phyloP scores from a whole-genome alignment of 2,888 invertebrate genomes.

The Baronia brevicornis region DNA sequence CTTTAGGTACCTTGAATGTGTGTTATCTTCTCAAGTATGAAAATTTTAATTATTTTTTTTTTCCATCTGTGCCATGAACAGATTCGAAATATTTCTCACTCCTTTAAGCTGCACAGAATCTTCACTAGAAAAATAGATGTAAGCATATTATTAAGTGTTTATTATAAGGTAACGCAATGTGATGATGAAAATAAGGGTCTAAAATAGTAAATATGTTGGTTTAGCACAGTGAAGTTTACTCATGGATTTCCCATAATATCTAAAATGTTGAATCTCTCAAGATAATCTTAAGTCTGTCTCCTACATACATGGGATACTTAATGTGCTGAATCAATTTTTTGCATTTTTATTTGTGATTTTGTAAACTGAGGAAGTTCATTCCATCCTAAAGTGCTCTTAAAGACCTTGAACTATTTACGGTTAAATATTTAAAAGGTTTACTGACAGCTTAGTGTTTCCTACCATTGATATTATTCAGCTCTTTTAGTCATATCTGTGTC shows the following conservation, averaged over 20 bases:
- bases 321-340: constrained; percentile 44
- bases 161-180: constrained; percentile 64
- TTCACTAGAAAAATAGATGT: constrained; percentile 14
- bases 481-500: constrained; percentile 52
- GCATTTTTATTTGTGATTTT: constrained; percentile 44
- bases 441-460: constrained; percentile 32
- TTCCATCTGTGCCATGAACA: constrained; percentile 54
- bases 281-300: constrained; percentile 3
- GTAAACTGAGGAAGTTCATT: constrained; percentile 62
- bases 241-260: constrained; percentile 18
- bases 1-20: too few relatives aligned
- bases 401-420: constrained; percentile 61
- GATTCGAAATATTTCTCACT: constrained; percentile 26
- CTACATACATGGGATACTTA: constrained; percentile 20
- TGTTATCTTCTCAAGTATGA: too few relatives aligned
- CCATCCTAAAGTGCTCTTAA: constrained; percentile 73
- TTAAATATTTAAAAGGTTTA: constrained; percentile 45
- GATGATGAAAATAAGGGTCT: constrained; percentile 68
- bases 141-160: constrained; percentile 28
- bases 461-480: constrained; percentile 29
- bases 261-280: constrained; percentile 14
- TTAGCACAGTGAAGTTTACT: constrained; percentile 47
- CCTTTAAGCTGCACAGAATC: constrained; percentile 18
- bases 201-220: constrained; percentile 53
- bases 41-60: constrained; percentile 32